A percentile compares a stretch with the other conserved stretches of the same genome.
phyloP scores from a whole-genome alignment of 2,888 invertebrate genomes.

The Perizoma flavofasciatum region DNA sequence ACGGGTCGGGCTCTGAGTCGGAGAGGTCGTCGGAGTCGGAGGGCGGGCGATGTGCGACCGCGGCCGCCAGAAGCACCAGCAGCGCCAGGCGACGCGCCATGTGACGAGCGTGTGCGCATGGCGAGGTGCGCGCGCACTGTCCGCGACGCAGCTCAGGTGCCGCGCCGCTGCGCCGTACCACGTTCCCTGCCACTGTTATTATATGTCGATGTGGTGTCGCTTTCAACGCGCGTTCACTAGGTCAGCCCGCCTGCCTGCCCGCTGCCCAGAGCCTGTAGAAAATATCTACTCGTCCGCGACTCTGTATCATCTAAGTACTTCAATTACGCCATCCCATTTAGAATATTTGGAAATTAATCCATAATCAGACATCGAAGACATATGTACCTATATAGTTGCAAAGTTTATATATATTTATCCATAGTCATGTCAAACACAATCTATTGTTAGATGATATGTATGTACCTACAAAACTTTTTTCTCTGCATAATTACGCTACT shows the following conservation, averaged over 20 bases:
- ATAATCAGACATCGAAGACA: too few relatives aligned
- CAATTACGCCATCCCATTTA: neutral
- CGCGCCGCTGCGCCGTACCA: slow-evolving; percentile 46
- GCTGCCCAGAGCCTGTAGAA: slow-evolving; percentile 12
- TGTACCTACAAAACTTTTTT: too few relatives aligned
- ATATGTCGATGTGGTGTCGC: slow-evolving; percentile 62
- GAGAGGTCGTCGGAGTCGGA: slow-evolving; percentile 54
- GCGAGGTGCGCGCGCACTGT: slow-evolving; percentile 81
- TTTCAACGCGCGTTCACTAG: slow-evolving; percentile 73
- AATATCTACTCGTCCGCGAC: neutral
- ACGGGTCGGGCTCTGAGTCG: slow-evolving; percentile 65
- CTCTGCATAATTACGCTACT: too few relatives aligned
- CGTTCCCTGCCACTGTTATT: slow-evolving; percentile 74
- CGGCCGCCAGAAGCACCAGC: slow-evolving; percentile 73
- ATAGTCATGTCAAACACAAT: too few relatives aligned
- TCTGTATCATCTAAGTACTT: neutral
- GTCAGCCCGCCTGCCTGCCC: slow-evolving; percentile 58
- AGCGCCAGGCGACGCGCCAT: slow-evolving; percentile 83
- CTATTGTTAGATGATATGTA: too few relatives aligned
- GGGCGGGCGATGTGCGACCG: slow-evolving; percentile 61
- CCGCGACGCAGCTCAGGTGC: slow-evolving; percentile 49
- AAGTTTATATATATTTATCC: too few relatives aligned
- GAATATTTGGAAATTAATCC: too few relatives aligned
- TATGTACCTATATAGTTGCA: too few relatives aligned
- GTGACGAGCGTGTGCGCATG: slow-evolving; percentile 79